Conservation (phyloP, 2,797 vertebrate species). For the Nasua narica region DNA sequence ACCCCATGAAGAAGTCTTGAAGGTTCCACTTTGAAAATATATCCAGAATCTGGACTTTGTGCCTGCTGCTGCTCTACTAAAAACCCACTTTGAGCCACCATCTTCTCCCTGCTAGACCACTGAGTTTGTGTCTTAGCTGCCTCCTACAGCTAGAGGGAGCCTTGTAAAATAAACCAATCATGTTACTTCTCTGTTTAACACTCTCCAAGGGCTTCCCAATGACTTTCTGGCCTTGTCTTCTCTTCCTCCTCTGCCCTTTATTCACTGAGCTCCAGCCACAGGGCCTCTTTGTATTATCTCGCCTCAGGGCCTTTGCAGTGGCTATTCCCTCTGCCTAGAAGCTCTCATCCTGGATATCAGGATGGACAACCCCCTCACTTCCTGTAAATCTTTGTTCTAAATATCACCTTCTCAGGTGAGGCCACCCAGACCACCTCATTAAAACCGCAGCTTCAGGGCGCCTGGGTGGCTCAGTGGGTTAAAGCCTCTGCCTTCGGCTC, state of each 20-base stretch:
- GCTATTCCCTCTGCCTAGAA: background rate
- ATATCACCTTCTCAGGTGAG: background rate
- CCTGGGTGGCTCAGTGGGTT: background rate
- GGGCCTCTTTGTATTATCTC: background rate
- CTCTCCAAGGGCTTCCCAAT: background rate
- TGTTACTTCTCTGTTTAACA: background rate
- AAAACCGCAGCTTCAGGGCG: background rate
- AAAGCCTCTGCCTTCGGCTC: background rate
- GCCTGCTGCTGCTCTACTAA: rapidly evolving
- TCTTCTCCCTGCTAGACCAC: background rate
- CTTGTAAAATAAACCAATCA: background rate
- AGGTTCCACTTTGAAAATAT: background rate
- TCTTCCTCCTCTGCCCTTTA: background rate
- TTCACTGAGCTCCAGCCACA: background rate
- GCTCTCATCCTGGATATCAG: background rate
- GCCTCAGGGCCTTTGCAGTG: background rate
- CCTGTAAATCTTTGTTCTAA: background rate
- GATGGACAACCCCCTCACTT: background rate
- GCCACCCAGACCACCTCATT: background rate
- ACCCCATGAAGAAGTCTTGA: background rate
- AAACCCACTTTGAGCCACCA: background rate
- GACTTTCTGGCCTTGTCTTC: background rate
- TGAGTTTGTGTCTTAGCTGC: background rate
- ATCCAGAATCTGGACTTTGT: background rate
- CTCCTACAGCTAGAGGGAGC: background rate